Base-by-base conservation (phyloP, 2,888 invertebrate species). In the Oxystoma pomonae region DNA sequence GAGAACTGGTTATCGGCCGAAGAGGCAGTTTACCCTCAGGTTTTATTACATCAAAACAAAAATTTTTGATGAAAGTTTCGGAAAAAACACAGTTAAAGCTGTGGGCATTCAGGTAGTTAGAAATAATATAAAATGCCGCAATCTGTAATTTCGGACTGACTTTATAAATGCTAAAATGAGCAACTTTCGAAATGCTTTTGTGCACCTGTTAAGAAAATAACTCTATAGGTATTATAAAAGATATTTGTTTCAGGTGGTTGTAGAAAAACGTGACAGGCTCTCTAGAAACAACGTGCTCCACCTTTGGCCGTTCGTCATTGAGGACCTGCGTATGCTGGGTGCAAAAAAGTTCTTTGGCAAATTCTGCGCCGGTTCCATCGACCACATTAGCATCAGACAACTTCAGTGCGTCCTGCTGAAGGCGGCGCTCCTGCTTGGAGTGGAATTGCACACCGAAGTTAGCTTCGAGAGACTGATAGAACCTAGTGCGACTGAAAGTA, bases 301-400 rank as follows among this genome's bases (percentile, higher is more conserved):
- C 80, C 83, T 99, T 68, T 99, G 98, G 98, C 97, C 98, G 58
- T 98, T 95, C 81, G 95, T 98, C 55, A 98, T 99, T 66, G 92
- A 96, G 71, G 98, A 99, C 82, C 84, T 99, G 70, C 87, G 92
- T 63, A 90, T 90, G 68, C 85, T 98, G 21, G 98, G 97, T 18
- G 98, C 97, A 17, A 99, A 99, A 80, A 96, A 97, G 78, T 98
- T 99, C 83, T 98, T 96, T 78, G 98, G 98, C 16, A 97, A 97
- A 82, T 99, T 99, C 81, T 98, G 98, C 83, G 97, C 98, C 0
- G 98, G 98, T 18, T 89, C 96, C 67, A 98, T 99, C 69, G 98
- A 99, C 81, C 98, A 99, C 80, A 98, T 99, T 74, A 96, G 97
- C 79, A 98, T 98, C 72, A 85, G 98, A 66, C 96, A 97, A 80